Evolutionary conservation across 37 sponge, comb jelly and placozoan species (phyloP).

Genomic region (Haliclona indistincta): DNA sequence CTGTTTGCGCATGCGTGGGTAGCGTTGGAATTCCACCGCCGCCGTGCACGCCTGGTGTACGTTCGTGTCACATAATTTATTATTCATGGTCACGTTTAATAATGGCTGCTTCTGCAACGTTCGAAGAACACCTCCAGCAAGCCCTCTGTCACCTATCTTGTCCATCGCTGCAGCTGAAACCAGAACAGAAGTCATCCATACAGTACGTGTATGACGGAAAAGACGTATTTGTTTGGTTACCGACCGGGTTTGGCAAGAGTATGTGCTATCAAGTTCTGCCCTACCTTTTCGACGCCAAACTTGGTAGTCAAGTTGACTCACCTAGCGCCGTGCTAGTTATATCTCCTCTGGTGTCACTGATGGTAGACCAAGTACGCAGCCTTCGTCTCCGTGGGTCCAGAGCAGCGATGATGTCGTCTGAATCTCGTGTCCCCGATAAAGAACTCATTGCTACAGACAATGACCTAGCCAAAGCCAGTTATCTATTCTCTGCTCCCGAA

Average conservation of each 20-base stretch:
- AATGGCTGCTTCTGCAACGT: too few species aligned
- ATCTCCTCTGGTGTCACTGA: constrained; percentile 52
- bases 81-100: too few species aligned
- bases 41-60: too few species aligned
- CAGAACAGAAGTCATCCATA: constrained; percentile 6
- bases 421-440: background rate
- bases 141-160: background rate
- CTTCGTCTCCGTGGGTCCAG: constrained; percentile 7
- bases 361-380: constrained; percentile 41
- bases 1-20: too few species aligned
- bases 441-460: constrained; percentile 9
- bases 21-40: too few species aligned
- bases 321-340: constrained; percentile 16
- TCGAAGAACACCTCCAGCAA: background rate
- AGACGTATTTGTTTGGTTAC: constrained; percentile 14
- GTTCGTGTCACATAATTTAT: too few species aligned
- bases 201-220: background rate
- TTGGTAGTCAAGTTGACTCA: background rate
- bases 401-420: constrained; percentile 11
- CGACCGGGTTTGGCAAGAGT: constrained; percentile 8
- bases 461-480: background rate
- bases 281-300: constrained; percentile 8
- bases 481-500: constrained; percentile 14
- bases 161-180: constrained; percentile 7
- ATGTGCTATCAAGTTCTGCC: constrained; percentile 5